A percentile compares a stretch with the other conserved stretches of the same genome.
phyloP scores from a whole-genome alignment of 2,113 vertebrate species.

The Carettochelys insculpta region DNA sequence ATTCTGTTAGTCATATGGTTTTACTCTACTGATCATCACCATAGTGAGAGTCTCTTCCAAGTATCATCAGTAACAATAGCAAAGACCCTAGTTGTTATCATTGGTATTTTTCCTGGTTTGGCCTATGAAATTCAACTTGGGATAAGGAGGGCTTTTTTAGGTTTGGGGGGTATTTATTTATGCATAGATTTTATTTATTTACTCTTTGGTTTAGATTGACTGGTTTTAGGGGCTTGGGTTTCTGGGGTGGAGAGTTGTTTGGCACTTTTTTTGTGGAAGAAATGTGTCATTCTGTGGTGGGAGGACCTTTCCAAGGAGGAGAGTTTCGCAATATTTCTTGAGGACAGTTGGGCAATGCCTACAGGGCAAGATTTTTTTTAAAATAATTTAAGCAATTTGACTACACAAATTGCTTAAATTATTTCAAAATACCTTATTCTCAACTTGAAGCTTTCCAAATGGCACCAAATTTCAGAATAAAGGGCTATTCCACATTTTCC shows the following conservation, averaged over 20 bases:
- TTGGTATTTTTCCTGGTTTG: neutral
- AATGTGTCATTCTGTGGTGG: accelerated
- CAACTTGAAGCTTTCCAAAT: no score
- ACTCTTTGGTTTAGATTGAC: neutral
- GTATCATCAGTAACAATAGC: neutral
- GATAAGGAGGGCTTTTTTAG: neutral
- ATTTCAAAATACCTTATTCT: no score
- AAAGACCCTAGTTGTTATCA: neutral
- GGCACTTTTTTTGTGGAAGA: no score
- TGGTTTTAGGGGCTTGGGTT: neutral
- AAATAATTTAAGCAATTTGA: no score
- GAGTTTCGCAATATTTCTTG: neutral
- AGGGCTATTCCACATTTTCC: no score
- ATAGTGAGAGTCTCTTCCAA: neutral
- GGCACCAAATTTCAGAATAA: no score
- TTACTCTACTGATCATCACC: neutral
- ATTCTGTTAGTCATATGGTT: accelerated
- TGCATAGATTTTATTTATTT: neutral
- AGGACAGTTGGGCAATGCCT: no score
- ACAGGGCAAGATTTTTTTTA: no score
- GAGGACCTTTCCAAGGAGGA: neutral
- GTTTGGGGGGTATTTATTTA: neutral
- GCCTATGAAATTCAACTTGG: neutral
- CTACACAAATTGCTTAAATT: no score
- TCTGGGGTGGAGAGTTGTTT: no score